Conservation (phyloP, 2,113 vertebrate species). For the Cephalophus harveyi region DNA sequence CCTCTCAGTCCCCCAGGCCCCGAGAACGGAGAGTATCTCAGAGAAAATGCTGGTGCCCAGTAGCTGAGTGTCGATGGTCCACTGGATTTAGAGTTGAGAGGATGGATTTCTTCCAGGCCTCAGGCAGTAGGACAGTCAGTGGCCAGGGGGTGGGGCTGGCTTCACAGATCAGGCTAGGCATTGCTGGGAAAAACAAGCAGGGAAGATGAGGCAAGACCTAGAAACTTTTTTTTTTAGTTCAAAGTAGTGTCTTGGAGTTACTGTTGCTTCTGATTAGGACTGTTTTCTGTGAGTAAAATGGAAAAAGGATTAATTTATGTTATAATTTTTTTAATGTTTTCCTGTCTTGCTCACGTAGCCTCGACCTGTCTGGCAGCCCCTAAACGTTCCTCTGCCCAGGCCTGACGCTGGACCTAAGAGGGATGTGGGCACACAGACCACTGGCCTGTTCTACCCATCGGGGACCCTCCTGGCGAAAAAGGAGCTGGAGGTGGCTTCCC, state of each 20-base stretch:
- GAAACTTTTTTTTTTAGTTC: not conserved
- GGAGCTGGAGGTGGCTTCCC: conserved; percentile 77
- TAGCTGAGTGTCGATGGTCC: not conserved
- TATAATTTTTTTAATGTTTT: not conserved
- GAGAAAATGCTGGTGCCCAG: not conserved
- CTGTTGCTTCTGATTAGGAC: conserved; percentile 2
- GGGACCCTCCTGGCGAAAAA: conserved; percentile 83
- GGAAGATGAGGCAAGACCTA: not conserved
- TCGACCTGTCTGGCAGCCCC: conserved; percentile 76
- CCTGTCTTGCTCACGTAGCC: conserved; percentile 21
- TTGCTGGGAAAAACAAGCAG: not conserved
- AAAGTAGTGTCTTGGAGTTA: not conserved
- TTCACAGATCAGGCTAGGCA: not conserved
- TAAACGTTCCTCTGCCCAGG: conserved; percentile 39
- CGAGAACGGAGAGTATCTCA: not conserved
- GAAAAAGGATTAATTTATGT: not conserved
- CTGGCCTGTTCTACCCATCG: conserved; percentile 92
- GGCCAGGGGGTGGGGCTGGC: not conserved
- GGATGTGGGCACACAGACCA: conserved; percentile 88
- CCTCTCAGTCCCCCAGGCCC: not conserved
- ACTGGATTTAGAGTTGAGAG: not conserved
- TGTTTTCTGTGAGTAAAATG: not conserved
- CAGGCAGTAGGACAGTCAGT: not conserved
- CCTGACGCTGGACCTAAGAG: conserved; percentile 57
- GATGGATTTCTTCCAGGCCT: not conserved